These are phyloP conservation scores for Sinonovacula constricta DNA, from an alignment of 1,140 invertebrate species.

Conservation along the genomic window DNA sequence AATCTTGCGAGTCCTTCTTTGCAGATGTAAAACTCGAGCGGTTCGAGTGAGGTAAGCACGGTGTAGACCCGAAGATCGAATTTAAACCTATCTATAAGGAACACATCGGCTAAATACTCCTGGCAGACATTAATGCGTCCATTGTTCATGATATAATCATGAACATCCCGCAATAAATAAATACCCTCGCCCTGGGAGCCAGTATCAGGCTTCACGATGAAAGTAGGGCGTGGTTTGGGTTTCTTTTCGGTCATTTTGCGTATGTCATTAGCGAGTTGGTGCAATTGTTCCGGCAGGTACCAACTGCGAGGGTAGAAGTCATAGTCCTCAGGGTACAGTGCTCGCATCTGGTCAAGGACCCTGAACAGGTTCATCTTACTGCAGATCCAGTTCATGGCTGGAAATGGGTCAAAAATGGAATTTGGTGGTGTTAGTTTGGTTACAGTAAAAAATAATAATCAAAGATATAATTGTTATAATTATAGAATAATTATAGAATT, in stretches of 20 bases:
- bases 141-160: slow-evolving; percentile 69
- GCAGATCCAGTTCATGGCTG: slow-evolving; percentile 80
- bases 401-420: slow-evolving; percentile 25
- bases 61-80: slow-evolving; percentile 81
- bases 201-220: slow-evolving; percentile 80
- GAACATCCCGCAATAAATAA: slow-evolving; percentile 78
- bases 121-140: slow-evolving; percentile 76
- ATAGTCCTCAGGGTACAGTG: slow-evolving; percentile 79
- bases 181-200: slow-evolving; percentile 81
- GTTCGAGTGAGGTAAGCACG: slow-evolving; percentile 79
- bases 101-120: slow-evolving; percentile 79
- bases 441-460: no score
- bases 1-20: slow-evolving; percentile 80
- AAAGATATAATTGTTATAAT: neutral
- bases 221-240: slow-evolving; percentile 73
- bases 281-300: slow-evolving; percentile 80
- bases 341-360: slow-evolving; percentile 78
- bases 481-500: neutral
- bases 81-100: slow-evolving; percentile 79
- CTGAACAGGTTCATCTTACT: slow-evolving; percentile 80
- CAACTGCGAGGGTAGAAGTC: slow-evolving; percentile 80
- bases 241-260: slow-evolving; percentile 60
- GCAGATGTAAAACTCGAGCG: slow-evolving; percentile 79
- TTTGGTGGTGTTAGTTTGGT: neutral
- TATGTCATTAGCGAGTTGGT: slow-evolving; percentile 74